Evolutionary conservation across 2,888 invertebrate species (phyloP), one percentile per base, ranked within the genome.

Genomic region (Archips crataeganus): DNA sequence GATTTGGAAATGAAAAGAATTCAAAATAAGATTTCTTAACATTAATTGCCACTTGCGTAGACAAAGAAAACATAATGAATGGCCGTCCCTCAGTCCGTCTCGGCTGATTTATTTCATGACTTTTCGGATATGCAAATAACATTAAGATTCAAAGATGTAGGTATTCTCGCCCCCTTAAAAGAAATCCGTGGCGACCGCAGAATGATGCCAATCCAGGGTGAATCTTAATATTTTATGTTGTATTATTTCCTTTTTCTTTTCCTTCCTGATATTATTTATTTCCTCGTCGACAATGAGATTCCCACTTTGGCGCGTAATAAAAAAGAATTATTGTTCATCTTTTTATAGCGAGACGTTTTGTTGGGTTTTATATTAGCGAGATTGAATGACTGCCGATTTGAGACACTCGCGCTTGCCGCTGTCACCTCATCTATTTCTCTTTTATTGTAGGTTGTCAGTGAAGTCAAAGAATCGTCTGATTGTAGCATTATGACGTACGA

Each of bases 211-310:
- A 94, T 94, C 93, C 92, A 86, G 91, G 91, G 91, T 91, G 92
- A 93, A 94, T 94, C 93, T 94, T 94, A 93, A 94, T 94, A 94
- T 93, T 94, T 94, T 91, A 93, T 93, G 92, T 93, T 93, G 93
- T 93, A 92, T 93, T 93, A 93, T 93, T 93, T 91, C 90, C 90
- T 90, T 90, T 91, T 91, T 91, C 90, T 90, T 91, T 93, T 93
- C 90, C 91, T 91, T 92, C 88, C 89, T 89, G 87, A 91, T 93
- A 92, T 91, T 93, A 94, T 94, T 94, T 94, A 94, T 93, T 90
- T 92, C 91, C 89, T 88, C 85, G 90, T 90, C 91, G 92, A 93
- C 94, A 93, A 90, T 93, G 93, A 94, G 92, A 94, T 94, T 93
- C 94, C 92, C 93, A 93, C 94, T 94, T 93, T 92, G 89, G 93